Conservation (phyloP, 2,113 vertebrate species). For the Bothrops jararaca region DNA sequence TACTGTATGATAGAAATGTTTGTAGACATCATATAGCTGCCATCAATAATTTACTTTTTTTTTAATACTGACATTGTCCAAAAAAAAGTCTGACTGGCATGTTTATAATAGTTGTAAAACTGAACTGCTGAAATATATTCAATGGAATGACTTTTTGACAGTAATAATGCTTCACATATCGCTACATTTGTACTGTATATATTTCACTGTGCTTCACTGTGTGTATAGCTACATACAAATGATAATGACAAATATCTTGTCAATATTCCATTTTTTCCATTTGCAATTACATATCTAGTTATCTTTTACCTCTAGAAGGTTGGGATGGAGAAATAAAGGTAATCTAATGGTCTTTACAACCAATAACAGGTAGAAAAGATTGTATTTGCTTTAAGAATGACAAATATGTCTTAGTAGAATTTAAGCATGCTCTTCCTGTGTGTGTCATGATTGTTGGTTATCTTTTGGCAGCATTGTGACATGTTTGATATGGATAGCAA, state of each 20-base stretch:
- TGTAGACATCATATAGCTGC: slow-evolving; percentile 81
- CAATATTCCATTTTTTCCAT: slow-evolving; percentile 75
- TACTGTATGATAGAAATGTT: slow-evolving; percentile 67
- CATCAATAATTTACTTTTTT: slow-evolving; percentile 78
- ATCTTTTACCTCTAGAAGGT: slow-evolving; percentile 71
- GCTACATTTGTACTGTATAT: slow-evolving; percentile 71
- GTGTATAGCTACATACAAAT: slow-evolving; percentile 69
- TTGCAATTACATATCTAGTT: slow-evolving; percentile 78
- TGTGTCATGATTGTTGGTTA: slow-evolving; percentile 84
- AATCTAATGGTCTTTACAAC: slow-evolving; percentile 80
- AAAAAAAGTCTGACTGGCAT: slow-evolving; percentile 80
- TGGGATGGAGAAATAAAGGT: slow-evolving; percentile 74
- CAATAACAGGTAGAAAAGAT: slow-evolving; percentile 79
- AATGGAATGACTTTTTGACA: slow-evolving; percentile 60
- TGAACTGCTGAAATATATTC: slow-evolving; percentile 72
- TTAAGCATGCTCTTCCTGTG: slow-evolving; percentile 83
- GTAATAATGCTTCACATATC: slow-evolving; percentile 65
- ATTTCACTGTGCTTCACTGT: neutral
- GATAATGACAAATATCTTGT: slow-evolving; percentile 75
- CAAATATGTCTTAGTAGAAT: slow-evolving; percentile 61
- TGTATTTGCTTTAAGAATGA: slow-evolving; percentile 71
- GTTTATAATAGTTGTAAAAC: slow-evolving; percentile 80
- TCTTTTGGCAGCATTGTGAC: slow-evolving; percentile 88
- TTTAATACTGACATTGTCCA: slow-evolving; percentile 77
- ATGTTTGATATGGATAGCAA: slow-evolving; percentile 86